These are phyloP conservation scores for Sapajus apella DNA, from an alignment of 2,113 vertebrate species.

Conservation along the genomic window DNA sequence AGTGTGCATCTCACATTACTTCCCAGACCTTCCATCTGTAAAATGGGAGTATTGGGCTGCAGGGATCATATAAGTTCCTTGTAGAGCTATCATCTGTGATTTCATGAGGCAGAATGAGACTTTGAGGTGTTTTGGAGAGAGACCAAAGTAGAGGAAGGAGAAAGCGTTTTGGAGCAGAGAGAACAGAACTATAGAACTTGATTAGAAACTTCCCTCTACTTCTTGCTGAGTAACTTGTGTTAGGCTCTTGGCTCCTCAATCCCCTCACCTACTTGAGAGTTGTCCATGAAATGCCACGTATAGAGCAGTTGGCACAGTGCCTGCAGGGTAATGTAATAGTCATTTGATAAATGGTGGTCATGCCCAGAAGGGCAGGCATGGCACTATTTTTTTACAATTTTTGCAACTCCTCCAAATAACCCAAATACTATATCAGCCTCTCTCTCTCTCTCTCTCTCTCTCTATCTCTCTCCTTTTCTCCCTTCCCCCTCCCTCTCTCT, in stretches of 20 bases:
- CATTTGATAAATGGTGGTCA: slow-evolving; percentile 4
- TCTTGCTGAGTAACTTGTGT: background rate
- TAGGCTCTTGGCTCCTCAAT: background rate
- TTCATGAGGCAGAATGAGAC: background rate
- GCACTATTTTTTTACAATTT: background rate
- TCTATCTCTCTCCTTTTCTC: no score
- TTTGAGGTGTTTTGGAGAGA: background rate
- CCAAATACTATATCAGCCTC: background rate
- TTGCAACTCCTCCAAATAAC: background rate
- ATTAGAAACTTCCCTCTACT: background rate
- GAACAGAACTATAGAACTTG: background rate
- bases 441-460: background rate
- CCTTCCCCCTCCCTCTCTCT: no score
- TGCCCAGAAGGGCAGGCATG: background rate
- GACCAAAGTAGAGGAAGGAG: background rate
- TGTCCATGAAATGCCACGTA: background rate
- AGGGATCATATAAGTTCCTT: background rate
- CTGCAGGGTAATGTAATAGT: background rate
- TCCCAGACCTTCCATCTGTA: background rate
- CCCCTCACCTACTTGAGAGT: background rate
- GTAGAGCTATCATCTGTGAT: background rate
- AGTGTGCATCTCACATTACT: background rate
- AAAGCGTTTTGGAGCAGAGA: background rate
- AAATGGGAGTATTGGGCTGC: background rate
- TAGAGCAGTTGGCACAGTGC: background rate